phyloP scores from a whole-genome alignment of 2,113 vertebrate species.

The Strix uralensis region DNA sequence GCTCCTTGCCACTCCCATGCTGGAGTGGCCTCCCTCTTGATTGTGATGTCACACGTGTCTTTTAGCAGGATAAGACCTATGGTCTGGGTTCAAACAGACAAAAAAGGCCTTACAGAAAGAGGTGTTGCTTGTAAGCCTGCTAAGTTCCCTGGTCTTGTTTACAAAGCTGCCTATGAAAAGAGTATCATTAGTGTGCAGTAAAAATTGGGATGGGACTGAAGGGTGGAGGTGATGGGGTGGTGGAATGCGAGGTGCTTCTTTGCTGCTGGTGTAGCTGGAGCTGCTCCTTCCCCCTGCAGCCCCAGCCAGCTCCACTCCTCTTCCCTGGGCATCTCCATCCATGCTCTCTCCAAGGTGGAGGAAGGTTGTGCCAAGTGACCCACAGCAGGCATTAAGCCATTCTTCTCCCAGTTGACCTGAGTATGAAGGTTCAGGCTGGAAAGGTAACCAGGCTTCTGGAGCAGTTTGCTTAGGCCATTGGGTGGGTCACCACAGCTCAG shows the following conservation, averaged over 20 bases:
- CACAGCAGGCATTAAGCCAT: background rate
- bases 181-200: fast-evolving
- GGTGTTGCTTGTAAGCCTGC: background rate
- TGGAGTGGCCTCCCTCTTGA: background rate
- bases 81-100: background rate
- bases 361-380: background rate
- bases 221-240: background rate
- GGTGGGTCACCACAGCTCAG: background rate
- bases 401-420: background rate
- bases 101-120: background rate
- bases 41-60: fast-evolving
- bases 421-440: background rate
- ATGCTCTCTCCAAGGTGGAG: background rate
- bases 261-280: background rate
- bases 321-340: background rate
- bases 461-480: background rate
- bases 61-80: background rate
- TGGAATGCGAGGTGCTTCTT: background rate
- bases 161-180: background rate
- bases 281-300: background rate
- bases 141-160: background rate
- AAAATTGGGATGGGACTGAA: background rate
- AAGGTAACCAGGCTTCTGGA: background rate
- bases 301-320: fast-evolving
- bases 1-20: background rate